Base-by-base conservation (phyloP, 2,113 vertebrate species). In the Campylorhamphus procurvoides region DNA sequence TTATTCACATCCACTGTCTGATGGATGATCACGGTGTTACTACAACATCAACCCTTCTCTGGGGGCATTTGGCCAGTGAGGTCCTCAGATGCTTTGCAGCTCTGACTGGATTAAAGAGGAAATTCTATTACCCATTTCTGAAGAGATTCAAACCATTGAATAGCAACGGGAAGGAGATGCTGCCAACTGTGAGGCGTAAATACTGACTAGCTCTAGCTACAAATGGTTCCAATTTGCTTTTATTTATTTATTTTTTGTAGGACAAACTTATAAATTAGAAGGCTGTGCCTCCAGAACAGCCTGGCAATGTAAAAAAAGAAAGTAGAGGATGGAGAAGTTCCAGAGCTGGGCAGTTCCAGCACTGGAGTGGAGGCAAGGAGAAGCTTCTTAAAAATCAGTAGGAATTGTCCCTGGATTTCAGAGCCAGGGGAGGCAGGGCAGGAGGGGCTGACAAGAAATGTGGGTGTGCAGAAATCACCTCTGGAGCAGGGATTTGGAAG, bases 351-450 rank as follows among this genome's bases (percentile, higher is more conserved):
- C 39, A 73, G 10, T 66, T 42, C 23, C 23, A 75, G 63, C 37
- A n/a, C 78, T 73, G 22, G 20, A 60, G 42, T 1, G 19, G 12
- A 27, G 75, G 68, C 39, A 86, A 81, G 52, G 24, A 90, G 80
- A 84, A 95, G 93, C 80, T 92, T 96, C 90, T 93, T 93, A 94
- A 93, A 90, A 96, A 94, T 96, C 93, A 74, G 53, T 93, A 76
- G 62, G 85, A 74, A 94, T 67, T 80, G 89, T 87, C 72, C 40
- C 40, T 40, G 40, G 62, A 25, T 50, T 64, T 49, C 73, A 66
- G 68, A 2, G 59, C 85, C 90, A 84, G 84, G 52, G 33, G 3
- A 84, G 66, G 66, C 56, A 71, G 73, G 73, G 53, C 76, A 75
- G 37, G 80, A 91, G 33, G 62, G 67, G 27, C 56, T 72, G 91